Conservation (phyloP, 2,888 invertebrate species). For the Drosophila flavopinicola region DNA sequence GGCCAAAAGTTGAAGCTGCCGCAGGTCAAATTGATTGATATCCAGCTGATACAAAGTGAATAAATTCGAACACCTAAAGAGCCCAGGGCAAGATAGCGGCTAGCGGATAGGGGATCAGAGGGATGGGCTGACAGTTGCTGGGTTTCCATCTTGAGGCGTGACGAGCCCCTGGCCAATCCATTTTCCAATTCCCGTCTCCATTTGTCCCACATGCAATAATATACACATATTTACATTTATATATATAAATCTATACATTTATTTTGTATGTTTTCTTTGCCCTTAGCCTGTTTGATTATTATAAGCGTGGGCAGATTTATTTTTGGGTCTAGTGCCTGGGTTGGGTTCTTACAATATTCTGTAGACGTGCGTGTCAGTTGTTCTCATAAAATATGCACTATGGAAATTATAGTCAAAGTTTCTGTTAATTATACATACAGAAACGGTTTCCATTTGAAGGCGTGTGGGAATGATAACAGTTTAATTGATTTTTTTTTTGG, state of each 20-base stretch:
- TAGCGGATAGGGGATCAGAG: too few relatives aligned
- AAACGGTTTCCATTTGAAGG: neutral
- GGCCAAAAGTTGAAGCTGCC: slow-evolving; percentile 29
- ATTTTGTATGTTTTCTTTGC: slow-evolving; percentile 14
- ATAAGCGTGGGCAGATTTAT: slow-evolving; percentile 42
- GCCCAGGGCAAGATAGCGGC: slow-evolving; percentile 30
- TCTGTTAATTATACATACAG: slow-evolving; percentile 29
- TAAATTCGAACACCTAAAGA: slow-evolving; percentile 27
- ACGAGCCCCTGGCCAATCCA: slow-evolving; percentile 14
- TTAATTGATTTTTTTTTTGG: slow-evolving; percentile 26
- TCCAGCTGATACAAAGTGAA: slow-evolving; percentile 34
- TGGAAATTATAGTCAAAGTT: slow-evolving; percentile 28
- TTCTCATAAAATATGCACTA: slow-evolving; percentile 36
- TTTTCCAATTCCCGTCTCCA: slow-evolving; percentile 1
- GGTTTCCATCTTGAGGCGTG: slow-evolving; percentile 33
- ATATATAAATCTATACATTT: slow-evolving; percentile 18
- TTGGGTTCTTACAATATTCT: slow-evolving; percentile 11
- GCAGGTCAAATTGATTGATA: slow-evolving; percentile 63
- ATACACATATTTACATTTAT: slow-evolving; percentile 17
- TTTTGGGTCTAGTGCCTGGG: slow-evolving; percentile 13
- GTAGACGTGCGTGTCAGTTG: slow-evolving; percentile 38
- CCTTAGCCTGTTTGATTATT: slow-evolving; percentile 24
- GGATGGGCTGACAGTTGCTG: slow-evolving; percentile 1
- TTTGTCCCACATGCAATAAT: slow-evolving; percentile 14
- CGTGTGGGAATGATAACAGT: neutral